Base-by-base conservation (phyloP, 2,888 invertebrate species). In the Aporophyla lueneburgensis region DNA sequence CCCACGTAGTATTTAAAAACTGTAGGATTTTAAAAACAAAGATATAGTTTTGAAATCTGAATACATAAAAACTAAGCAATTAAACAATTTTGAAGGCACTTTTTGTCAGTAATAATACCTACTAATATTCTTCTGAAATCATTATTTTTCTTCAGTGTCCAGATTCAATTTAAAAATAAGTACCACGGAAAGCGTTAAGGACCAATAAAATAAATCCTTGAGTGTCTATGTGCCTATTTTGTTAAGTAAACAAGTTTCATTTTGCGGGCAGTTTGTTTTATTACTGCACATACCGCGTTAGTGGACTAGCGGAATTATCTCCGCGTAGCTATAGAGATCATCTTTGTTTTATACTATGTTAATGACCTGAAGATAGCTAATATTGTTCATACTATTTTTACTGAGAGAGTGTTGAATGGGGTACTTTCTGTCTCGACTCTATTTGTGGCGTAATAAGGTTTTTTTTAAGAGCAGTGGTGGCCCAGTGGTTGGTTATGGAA, bases 201-300 rank as follows among this genome's bases (percentile, higher is more conserved):
- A 43, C 12, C 40, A 33, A 76, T 87, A 71, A 86, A 80, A 79
- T 79, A 73, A 81, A 83, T 80, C 78, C 78, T 63, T 66, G 5
- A 74, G 14, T 49, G 61, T 76, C 65, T 80, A 79, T 71, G 67
- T 70, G 63, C 24, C 65, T 62, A 74, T 86, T 87, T 73, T 65
- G 16, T 76, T 79, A 81, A 86, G 76, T 86, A 83, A 83, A 82
- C 84, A 88, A 81, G 81, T 89, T 86, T 73, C 86, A 90, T 89
- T 88, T 83, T 79, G 80, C 80, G 82, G 78, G 83, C 86, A 88
- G 87, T 88, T 89, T 85, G 58, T 83, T 91, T 89, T 87, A 90
- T 89, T 84, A 71, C 83, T 56, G 74, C 69, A 79, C 79, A 77
- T 71, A 81, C 63, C n/a, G 61, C 77, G 40, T 43, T 65, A 74